phyloP scores from a whole-genome alignment of 37 sponge, comb jelly and placozoan genomes.

The Aphrocallistes beatrix region DNA sequence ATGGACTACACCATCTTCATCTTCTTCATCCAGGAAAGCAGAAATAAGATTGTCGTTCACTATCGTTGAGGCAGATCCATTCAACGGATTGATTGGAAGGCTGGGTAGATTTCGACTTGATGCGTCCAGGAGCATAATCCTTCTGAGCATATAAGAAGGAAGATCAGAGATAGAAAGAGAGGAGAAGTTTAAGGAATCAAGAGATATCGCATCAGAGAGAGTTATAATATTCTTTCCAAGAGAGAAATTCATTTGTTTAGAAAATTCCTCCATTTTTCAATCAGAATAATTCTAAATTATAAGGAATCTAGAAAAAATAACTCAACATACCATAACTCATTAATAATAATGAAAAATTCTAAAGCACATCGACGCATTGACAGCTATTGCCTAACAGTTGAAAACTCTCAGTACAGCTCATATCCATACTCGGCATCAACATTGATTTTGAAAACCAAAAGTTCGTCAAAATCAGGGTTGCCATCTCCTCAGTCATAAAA shows the following conservation, averaged over 20 bases:
- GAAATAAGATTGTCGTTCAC: too few relatives aligned
- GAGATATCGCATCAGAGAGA: not conserved
- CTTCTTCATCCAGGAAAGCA: not conserved
- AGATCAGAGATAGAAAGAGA: not conserved
- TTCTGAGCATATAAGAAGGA: not conserved
- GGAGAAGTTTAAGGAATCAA: not conserved
- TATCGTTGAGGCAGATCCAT: not conserved
- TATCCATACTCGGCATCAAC: too few relatives aligned
- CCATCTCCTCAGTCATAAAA: too few relatives aligned
- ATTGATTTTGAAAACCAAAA: too few relatives aligned
- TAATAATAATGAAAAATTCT: too few relatives aligned
- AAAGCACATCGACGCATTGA: too few relatives aligned
- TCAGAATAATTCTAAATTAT: too few relatives aligned
- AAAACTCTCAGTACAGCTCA: too few relatives aligned
- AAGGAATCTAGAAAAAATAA: too few relatives aligned
- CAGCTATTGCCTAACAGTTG: too few relatives aligned
- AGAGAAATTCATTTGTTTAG: not conserved
- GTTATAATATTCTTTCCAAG: not conserved
- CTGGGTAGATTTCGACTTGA: not conserved
- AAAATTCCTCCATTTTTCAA: not conserved
- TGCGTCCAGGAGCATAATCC: not conserved
- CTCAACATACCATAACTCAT: too few relatives aligned
- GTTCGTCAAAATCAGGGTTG: too few relatives aligned
- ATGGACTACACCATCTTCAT: not conserved
- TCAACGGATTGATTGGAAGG: not conserved